Evolutionary conservation across 2,888 invertebrate species (phyloP).

Genomic region (Meliscaeva auricollis): DNA sequence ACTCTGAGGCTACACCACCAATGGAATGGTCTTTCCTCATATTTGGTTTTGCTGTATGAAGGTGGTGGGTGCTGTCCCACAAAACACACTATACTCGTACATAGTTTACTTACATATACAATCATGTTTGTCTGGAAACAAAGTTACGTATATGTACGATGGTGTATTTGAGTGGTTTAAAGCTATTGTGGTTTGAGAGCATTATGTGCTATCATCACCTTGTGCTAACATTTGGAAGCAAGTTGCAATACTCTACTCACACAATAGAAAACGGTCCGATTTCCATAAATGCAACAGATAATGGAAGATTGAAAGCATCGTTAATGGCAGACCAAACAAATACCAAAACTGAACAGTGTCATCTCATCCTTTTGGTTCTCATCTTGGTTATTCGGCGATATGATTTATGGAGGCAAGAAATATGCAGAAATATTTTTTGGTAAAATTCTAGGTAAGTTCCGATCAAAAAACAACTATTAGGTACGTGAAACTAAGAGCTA

Average conservation of each 20-base stretch:
- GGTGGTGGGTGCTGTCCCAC: not conserved
- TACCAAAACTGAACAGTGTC: not conserved
- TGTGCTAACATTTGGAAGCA: constrained; percentile 25
- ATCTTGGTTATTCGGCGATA: not conserved
- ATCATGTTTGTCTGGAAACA: not conserved
- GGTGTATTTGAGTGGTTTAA: constrained; percentile 44
- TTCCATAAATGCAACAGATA: constrained; percentile 42
- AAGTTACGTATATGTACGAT: not conserved
- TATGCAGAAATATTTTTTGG: not conserved
- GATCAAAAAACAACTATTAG: too few species aligned
- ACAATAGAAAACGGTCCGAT: not conserved
- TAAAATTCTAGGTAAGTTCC: too few species aligned
- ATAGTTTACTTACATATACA: not conserved
- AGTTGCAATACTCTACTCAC: not conserved
- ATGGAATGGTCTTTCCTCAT: constrained; percentile 5
- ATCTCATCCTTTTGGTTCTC: not conserved
- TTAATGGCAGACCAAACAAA: constrained; percentile 33
- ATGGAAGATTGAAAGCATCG: constrained; percentile 21
- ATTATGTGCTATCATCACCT: constrained; percentile 35
- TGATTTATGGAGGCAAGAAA: not conserved
- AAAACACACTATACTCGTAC: too few species aligned
- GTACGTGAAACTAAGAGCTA: too few species aligned
- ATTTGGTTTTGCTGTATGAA: not conserved
- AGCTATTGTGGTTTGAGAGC: constrained; percentile 28
- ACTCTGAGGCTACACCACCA: not conserved